Conservation (phyloP, 2,888 invertebrate species). For the Drosophila lacicola region DNA sequence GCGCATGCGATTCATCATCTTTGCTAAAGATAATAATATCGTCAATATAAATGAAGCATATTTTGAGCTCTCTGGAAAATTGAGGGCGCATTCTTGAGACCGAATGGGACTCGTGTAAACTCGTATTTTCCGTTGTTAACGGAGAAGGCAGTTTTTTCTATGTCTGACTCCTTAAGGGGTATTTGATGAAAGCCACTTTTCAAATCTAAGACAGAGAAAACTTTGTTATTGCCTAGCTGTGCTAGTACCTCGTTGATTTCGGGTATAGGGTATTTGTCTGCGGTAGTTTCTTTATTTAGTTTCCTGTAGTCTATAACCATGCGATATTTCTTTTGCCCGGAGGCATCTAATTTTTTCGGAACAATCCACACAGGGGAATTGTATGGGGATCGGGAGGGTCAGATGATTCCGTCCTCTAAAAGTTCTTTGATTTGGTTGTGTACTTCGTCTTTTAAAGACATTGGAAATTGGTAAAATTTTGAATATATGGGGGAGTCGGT, state of each 20-base stretch:
- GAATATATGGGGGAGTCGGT: too few relatives aligned
- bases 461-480: too few relatives aligned
- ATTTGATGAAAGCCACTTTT: slow-evolving; percentile 13
- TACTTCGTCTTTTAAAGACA: too few relatives aligned
- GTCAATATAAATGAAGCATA: slow-evolving; percentile 39
- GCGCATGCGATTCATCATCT: neutral
- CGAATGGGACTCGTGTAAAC: slow-evolving; percentile 22
- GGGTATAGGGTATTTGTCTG: slow-evolving; percentile 8
- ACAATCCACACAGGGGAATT: slow-evolving; percentile 10
- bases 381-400: slow-evolving; percentile 7
- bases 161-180: slow-evolving; percentile 11
- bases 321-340: slow-evolving; percentile 14
- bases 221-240: slow-evolving; percentile 16
- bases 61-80: slow-evolving; percentile 26
- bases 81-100: slow-evolving; percentile 20
- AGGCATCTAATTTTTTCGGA: neutral
- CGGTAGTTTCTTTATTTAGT: slow-evolving; percentile 26
- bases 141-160: slow-evolving; percentile 31
- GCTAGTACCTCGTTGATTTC: slow-evolving; percentile 20
- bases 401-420: neutral
- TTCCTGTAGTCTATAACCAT: slow-evolving; percentile 34
- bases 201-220: too few relatives aligned
- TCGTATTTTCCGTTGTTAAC: slow-evolving; percentile 26
- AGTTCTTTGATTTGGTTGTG: neutral
- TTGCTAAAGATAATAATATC: slow-evolving; percentile 6